These are phyloP conservation scores for Pharmacophagus antenor DNA, from an alignment of 2,888 invertebrate species.

Conservation along the genomic window DNA sequence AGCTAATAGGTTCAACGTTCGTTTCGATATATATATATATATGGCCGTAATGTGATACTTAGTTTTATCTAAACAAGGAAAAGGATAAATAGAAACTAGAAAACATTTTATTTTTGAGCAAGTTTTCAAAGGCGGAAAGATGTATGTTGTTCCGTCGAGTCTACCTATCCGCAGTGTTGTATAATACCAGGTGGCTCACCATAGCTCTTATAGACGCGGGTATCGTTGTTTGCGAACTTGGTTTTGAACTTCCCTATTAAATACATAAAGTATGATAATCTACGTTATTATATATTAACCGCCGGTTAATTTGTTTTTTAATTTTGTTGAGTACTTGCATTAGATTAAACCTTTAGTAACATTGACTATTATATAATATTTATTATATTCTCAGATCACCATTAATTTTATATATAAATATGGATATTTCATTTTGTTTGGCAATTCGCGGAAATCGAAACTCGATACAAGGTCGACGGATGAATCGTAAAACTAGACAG, in stretches of 20 bases:
- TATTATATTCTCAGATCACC: too few relatives aligned
- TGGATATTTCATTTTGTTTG: not conserved
- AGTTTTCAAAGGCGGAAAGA: conserved; percentile 8
- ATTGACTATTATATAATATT: not conserved
- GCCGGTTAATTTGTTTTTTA: too few relatives aligned
- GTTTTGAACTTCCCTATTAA: conserved; percentile 40
- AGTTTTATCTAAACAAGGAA: not conserved
- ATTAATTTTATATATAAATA: too few relatives aligned
- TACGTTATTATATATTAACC: too few relatives aligned
- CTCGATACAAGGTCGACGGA: conserved; percentile 23
- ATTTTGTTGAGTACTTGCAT: too few relatives aligned
- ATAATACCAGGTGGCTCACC: conserved; percentile 35
- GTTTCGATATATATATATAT: not conserved
- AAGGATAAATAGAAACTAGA: conserved; percentile 18
- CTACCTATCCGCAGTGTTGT: conserved; percentile 29
- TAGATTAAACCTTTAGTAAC: conserved; percentile 35
- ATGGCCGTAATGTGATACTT: not conserved
- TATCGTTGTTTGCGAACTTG: conserved; percentile 35
- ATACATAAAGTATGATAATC: too few relatives aligned
- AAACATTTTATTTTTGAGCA: conserved; percentile 6
- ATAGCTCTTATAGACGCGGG: conserved; percentile 35
- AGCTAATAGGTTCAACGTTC: not conserved
- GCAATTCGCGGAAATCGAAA: conserved; percentile 24
- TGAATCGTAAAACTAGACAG: conserved; percentile 16
- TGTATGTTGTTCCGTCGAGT: conserved; percentile 6